These are phyloP conservation scores for Phycodurus eques DNA, from an alignment of 2,113 vertebrate species.

Conservation along the genomic window DNA sequence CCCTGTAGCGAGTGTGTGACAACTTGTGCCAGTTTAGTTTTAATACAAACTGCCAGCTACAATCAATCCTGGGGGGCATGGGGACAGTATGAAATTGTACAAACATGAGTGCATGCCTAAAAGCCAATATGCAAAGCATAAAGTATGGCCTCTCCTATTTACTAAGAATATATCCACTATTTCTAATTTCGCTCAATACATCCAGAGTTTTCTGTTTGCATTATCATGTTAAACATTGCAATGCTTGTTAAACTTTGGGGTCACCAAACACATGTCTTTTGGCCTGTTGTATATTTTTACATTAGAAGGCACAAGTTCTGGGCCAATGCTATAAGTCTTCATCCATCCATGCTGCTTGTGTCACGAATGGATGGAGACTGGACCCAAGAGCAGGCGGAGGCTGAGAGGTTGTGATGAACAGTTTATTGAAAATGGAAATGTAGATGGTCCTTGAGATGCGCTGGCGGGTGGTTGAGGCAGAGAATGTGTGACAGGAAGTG, in stretches of 20 bases:
- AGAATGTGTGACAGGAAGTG: too few species aligned
- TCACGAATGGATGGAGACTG: background rate
- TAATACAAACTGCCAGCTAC: constrained; percentile 37
- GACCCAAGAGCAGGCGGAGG: too few species aligned
- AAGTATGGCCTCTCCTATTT: constrained; percentile 33
- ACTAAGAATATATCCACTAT: background rate
- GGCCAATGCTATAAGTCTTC: constrained; percentile 47
- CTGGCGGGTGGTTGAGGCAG: too few species aligned
- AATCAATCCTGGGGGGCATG: constrained; percentile 20
- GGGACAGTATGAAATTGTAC: constrained; percentile 5
- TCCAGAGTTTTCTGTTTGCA: background rate
- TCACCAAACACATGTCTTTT: constrained; percentile 20
- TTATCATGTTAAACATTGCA: background rate
- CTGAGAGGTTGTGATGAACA: too few species aligned
- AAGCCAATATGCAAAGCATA: constrained; percentile 18
- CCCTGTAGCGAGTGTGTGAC: constrained; percentile 5
- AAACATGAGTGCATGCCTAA: constrained; percentile 14
- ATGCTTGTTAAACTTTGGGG: background rate
- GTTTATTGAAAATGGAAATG: too few species aligned
- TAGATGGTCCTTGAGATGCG: too few species aligned
- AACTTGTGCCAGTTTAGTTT: constrained; percentile 28
- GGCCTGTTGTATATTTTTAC: constrained; percentile 5
- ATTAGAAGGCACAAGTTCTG: background rate
- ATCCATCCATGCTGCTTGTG: constrained; percentile 47
- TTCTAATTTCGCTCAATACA: constrained; percentile 36